Conservation (phyloP, 2,797 vertebrate genomes). For the Lindbergichthys nudifrons region DNA sequence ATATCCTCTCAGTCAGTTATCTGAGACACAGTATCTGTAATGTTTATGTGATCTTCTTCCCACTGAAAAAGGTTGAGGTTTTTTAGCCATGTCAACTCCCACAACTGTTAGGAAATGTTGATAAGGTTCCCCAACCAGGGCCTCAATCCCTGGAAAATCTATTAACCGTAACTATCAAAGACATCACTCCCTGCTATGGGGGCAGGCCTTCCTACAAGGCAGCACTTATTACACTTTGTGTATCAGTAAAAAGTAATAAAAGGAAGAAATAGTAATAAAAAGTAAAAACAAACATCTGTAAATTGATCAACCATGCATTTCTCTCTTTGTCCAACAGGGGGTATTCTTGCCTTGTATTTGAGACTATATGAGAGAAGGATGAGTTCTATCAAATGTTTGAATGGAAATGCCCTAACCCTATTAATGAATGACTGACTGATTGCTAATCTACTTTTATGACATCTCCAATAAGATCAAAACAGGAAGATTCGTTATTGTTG, state of each 20-base stretch:
- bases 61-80: neutral
- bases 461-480: neutral
- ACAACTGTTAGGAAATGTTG: neutral
- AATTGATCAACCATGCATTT: neutral
- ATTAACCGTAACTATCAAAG: neutral
- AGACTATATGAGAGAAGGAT: neutral
- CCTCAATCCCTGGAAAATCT: neutral
- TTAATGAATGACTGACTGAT: neutral
- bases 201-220: neutral
- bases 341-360: constrained; percentile 12
- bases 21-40: constrained; percentile 4
- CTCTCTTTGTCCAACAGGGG: constrained; percentile 50
- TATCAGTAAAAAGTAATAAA: neutral
- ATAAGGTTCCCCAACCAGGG: neutral
- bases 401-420: neutral
- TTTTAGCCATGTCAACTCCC: neutral
- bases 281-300: too few relatives aligned
- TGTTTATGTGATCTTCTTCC: neutral
- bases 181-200: neutral
- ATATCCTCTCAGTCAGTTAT: neutral
- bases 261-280: too few relatives aligned
- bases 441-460: neutral
- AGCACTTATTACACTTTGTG: neutral
- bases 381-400: neutral
- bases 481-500: neutral